Percentiles rank a stretch among this genome's conserved stretches.
phyloP scores from a whole-genome alignment of 2,797 vertebrate species.

The Pterois miles region DNA sequence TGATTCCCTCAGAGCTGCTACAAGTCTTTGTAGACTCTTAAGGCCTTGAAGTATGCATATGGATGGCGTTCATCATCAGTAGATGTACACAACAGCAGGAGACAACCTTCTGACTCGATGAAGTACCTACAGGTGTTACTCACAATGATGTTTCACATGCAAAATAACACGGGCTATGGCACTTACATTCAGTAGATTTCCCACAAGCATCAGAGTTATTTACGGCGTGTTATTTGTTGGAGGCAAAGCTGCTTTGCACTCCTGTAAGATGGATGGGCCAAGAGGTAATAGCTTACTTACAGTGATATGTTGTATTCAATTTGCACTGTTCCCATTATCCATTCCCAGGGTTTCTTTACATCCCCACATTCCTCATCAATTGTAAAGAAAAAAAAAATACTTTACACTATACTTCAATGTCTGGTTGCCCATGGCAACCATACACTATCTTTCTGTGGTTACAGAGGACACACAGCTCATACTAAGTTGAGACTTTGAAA shows the following conservation, averaged over 20 bases:
- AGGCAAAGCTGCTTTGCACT: constrained; percentile 16
- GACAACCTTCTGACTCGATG: constrained; percentile 36
- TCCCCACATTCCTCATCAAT: constrained; percentile 13
- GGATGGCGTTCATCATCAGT: constrained; percentile 51
- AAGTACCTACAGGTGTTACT: constrained; percentile 48
- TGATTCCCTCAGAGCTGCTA: constrained; percentile 62
- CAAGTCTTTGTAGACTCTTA: constrained; percentile 53
- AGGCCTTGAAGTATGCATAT: constrained; percentile 64
- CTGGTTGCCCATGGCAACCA: constrained; percentile 44
- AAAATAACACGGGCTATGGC: constrained; percentile 19
- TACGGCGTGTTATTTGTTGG: constrained; percentile 17
- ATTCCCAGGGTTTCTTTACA: background rate
- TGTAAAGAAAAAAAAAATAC: background rate
- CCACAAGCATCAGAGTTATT: constrained; percentile 42
- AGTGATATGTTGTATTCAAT: constrained; percentile 33
- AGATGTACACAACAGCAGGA: constrained; percentile 53
- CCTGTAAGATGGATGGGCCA: constrained; percentile 15
- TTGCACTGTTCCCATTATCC: constrained; percentile 29
- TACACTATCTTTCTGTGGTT: background rate
- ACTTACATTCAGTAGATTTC: constrained; percentile 7
- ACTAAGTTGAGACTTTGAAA: background rate
- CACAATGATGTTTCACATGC: constrained; percentile 43
- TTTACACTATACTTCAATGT: constrained; percentile 29
- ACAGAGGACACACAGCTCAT: background rate
- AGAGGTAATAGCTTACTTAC: constrained; percentile 40